Evolutionary conservation across 2,113 vertebrate species (phyloP), one percentile per base, ranked within the genome.

Genomic region (Tychaedon coryphoeus): DNA sequence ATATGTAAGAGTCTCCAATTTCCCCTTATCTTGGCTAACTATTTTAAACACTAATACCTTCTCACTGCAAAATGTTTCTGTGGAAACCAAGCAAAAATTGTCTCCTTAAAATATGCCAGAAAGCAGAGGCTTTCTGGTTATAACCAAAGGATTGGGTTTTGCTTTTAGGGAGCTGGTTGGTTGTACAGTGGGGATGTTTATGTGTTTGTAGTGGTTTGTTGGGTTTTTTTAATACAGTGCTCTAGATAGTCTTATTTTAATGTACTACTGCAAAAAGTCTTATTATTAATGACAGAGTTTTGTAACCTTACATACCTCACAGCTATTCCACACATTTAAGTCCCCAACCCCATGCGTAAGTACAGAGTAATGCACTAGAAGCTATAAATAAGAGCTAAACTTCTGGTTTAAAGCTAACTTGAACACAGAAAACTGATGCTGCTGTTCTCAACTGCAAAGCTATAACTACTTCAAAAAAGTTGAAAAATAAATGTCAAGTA

Each of bases 401-500:
- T 74, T 91, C 78, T 72, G 25, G 3, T 85, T 94, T 78, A 91
- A 88, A 87, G 65, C 19, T 77, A 78, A 81, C 57, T 65, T 40
- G 62, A 91, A 90, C 40, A 75, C 13, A 69, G 89, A 83, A 92
- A 87, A 40, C 8, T 67, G 43, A 72, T 74, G 83, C 6, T 84
- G 65, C 61, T 81, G 31, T 60, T 73, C 58, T 93, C 48, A 92
- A 79, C 79, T 83, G 69, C 50, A 92, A 74, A 90, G 51, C 28
- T 88, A 20, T 81, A 95, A 70, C 54, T 51, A 88, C 77, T 54
- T 82, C 95, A 92, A 77, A 5, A 3, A 79, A 36, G 4, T 25
- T 80, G 61, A 50, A 64, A 96, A 95, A 95, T 65, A 88, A 90
- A 95, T 54, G 53, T 54, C 73, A 97, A 96, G 56, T 66, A 92